Evolutionary conservation across 2,888 invertebrate genomes (phyloP), one percentile per base, ranked within the genome.

Genomic region (Meiosimyza decipiens): DNA sequence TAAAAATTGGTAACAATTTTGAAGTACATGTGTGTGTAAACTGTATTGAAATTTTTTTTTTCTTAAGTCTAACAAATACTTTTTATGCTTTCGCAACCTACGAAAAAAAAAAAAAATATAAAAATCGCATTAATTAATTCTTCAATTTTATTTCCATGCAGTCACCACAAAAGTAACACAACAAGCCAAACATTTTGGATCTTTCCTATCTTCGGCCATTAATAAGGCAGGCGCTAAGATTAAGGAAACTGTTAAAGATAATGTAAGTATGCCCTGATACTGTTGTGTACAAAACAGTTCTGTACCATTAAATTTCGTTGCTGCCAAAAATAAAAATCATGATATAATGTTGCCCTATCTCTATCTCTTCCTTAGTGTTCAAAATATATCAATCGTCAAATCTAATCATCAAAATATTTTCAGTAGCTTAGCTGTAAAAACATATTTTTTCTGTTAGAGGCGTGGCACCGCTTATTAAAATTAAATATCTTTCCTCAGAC

Each of bases 221-320:
- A 97, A 96, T 89, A 97, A 97, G 89, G 98, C 98, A 73, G 96
- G 97, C 52, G 95, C 95, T 83, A 96, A 97, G 89, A 94, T 98
- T 84, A 97, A 98, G 90, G 95, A 97, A 88, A 95, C 95, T 80
- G 97, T 98, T 79, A 97, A 97, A 88, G 96, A 97, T 89, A 97
- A 96, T 88, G 96, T 96, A 88, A 93, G 94, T 91, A 40, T 40
- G 40, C 40, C 40, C 9, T 6, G 1, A 2, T 40, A 1, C 9
- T 7, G 6, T 40, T 1, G 28, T 1, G 9, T 40, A 40, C 40
- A 40, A 40, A 9, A 9, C 1, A 9, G 40, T 2, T 9, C 9
- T 9, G 9, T 40, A 9, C 1, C 40, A 40, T 9, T 40, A 7
- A 40, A 40, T 4, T 2, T 4, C 28, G 4, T 28, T 28, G 28